Conservation (phyloP, 2,113 vertebrate species). For the Cynoglossus semilaevis region DNA sequence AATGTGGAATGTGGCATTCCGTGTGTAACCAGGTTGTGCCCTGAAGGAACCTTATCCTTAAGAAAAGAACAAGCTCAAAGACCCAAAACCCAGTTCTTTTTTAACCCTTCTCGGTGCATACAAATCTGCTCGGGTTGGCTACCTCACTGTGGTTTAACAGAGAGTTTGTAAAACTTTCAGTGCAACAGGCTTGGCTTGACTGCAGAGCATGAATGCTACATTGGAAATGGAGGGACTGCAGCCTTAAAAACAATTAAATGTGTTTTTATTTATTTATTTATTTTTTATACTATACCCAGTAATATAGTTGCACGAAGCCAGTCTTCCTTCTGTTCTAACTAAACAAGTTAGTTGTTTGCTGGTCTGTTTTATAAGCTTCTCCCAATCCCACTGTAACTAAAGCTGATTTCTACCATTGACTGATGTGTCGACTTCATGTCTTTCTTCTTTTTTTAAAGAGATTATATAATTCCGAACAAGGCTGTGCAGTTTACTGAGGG, state of each 20-base stretch:
- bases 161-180: background rate
- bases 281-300: background rate
- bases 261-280: background rate
- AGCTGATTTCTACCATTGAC: slow-evolving; percentile 3
- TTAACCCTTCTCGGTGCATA: background rate
- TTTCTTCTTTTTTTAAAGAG: slow-evolving; percentile 1
- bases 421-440: slow-evolving; percentile 1
- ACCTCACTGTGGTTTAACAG: background rate
- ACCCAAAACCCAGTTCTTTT: background rate
- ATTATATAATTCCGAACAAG: slow-evolving; percentile 45
- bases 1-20: background rate
- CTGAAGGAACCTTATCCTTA: background rate
- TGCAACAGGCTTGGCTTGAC: slow-evolving; percentile 3
- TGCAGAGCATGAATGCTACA: background rate
- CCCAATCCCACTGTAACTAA: slow-evolving; percentile 6
- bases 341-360: no score
- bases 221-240: background rate
- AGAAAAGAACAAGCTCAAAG: background rate
- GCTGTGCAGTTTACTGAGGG: slow-evolving; percentile 30
- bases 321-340: background rate
- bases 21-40: background rate
- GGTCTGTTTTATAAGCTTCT: background rate
- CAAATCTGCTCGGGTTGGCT: slow-evolving; percentile 6
- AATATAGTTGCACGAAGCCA: background rate
- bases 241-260: no score